These are phyloP conservation scores for Hyperoodon ampullatus DNA, from an alignment of 2,113 vertebrate genomes.

Conservation along the genomic window DNA sequence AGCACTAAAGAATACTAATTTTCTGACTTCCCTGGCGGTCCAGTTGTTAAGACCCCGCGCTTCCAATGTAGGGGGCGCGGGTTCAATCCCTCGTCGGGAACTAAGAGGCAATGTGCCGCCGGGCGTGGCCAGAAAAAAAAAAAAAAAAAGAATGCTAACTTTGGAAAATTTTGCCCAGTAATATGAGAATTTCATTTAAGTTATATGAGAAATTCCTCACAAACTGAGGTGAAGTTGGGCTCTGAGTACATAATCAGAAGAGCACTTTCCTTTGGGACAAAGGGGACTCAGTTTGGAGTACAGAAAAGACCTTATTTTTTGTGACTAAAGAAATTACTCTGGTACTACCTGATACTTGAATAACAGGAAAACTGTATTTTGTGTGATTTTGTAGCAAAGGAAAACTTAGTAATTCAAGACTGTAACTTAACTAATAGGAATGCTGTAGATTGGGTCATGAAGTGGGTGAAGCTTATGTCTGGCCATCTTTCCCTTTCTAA, in stretches of 20 bases:
- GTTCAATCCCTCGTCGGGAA: too few relatives aligned
- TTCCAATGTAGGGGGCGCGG: too few relatives aligned
- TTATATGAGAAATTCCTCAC: neutral
- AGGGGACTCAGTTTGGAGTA: neutral
- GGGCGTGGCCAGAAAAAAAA: too few relatives aligned
- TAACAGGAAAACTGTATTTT: neutral
- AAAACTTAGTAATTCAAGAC: conserved; percentile 9
- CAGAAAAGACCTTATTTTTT: neutral
- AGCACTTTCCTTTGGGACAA: neutral
- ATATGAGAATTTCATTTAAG: neutral
- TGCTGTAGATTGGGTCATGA: neutral
- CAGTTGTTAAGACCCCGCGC: too few relatives aligned
- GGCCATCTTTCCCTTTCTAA: neutral
- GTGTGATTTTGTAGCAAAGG: neutral
- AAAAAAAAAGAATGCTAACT: neutral
- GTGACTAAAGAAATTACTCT: neutral
- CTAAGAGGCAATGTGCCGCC: too few relatives aligned
- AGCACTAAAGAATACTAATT: neutral
- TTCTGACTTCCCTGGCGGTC: neutral
- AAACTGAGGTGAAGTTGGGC: neutral
- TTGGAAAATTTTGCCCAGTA: neutral
- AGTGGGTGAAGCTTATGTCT: neutral
- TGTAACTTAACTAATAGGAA: neutral
- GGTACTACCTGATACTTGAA: neutral
- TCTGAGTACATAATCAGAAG: neutral